Evolutionary conservation across 2,797 vertebrate genomes (phyloP), one percentile per base, ranked within the genome.

Genomic region (Bradypodion pumilum): DNA sequence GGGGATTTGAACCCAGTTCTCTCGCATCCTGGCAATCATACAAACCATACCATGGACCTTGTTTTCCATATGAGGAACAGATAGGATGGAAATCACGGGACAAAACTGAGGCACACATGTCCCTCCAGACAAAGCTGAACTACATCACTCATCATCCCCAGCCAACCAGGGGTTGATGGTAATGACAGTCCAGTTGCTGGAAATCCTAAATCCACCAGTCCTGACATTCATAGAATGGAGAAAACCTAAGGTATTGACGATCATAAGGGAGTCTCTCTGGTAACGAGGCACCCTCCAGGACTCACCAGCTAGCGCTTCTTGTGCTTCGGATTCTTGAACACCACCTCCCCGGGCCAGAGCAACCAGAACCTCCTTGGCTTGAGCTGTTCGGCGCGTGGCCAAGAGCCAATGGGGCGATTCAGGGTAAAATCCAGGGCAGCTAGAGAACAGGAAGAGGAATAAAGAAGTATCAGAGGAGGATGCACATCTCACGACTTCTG

Each of bases 331-430:
- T 37, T 92, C 93, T 0, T 90, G 92, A 15, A 91, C 84, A 10
- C 89, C 76, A 78, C 93, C 92, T n/a, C 91, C 83, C 82, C 93
- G 90, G 81, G 93, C 89, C 62, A 95, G 84, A 76, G 90, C 84
- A n/a, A 91, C 80, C 84, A 95, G 69, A 44, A 94, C 91, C 4
- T 92, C 91, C 15, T 92, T 93, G 46, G 94, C 94, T 87, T 93
- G 40, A 91, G 95, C 89, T 0, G 90, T 90, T 85, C 96, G 95
- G 87, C 97, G 96, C 0, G 97, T 96, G 80, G 97, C 95, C 66
- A 98, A 95, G 63, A 98, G 96, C 97, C 97, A 98, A 42, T 97
- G 96, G 1, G 97, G 97, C 0, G 97, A 98, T 90, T 98, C 97
- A 63, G 97, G 96, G 92, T 97, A 97, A 5, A 98, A 95, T 21